Percentiles rank a stretch among this genome's conserved stretches.
phyloP scores from a whole-genome alignment of 2,888 invertebrate species.

The Chaetogeoica ovagalla region DNA sequence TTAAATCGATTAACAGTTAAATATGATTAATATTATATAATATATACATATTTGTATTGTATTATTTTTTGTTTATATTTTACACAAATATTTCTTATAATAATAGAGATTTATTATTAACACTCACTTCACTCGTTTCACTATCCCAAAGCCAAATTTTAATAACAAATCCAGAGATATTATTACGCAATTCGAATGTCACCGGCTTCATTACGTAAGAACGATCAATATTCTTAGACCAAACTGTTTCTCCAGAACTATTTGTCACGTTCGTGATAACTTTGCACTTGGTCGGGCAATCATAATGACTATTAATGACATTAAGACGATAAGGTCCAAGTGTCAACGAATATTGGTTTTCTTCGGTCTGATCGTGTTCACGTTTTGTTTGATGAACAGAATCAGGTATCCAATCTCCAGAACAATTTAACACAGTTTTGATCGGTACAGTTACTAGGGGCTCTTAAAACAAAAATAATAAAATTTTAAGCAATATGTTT shows the following conservation, averaged over 20 bases:
- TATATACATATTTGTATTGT: too few relatives aligned
- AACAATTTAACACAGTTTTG: slow-evolving; percentile 38
- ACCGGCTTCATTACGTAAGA: slow-evolving; percentile 46
- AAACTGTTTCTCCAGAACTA: slow-evolving; percentile 26
- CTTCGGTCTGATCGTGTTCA: slow-evolving; percentile 36
- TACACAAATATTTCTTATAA: too few relatives aligned
- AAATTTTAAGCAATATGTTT: background rate
- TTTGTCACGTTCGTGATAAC: slow-evolving; percentile 23
- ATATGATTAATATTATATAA: too few relatives aligned
- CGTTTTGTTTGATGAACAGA: slow-evolving; percentile 29
- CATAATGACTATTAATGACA: slow-evolving; percentile 20
- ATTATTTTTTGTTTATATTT: too few relatives aligned
- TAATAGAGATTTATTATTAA: background rate
- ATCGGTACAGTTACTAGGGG: slow-evolving; percentile 22
- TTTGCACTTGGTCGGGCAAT: slow-evolving; percentile 31
- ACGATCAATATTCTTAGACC: slow-evolving; percentile 26
- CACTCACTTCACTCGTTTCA: background rate
- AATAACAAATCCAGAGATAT: slow-evolving; percentile 40
- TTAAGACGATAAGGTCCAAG: slow-evolving; percentile 13
- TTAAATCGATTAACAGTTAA: too few relatives aligned
- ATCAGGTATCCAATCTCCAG: slow-evolving; percentile 43
- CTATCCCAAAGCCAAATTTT: slow-evolving; percentile 44
- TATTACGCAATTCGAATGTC: slow-evolving; percentile 34
- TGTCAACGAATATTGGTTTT: slow-evolving; percentile 14
- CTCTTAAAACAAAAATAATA: background rate